A percentile compares a stretch with the other conserved stretches of the same genome.
phyloP scores from a whole-genome alignment of 2,888 invertebrate genomes.

The Merodon equestris region DNA sequence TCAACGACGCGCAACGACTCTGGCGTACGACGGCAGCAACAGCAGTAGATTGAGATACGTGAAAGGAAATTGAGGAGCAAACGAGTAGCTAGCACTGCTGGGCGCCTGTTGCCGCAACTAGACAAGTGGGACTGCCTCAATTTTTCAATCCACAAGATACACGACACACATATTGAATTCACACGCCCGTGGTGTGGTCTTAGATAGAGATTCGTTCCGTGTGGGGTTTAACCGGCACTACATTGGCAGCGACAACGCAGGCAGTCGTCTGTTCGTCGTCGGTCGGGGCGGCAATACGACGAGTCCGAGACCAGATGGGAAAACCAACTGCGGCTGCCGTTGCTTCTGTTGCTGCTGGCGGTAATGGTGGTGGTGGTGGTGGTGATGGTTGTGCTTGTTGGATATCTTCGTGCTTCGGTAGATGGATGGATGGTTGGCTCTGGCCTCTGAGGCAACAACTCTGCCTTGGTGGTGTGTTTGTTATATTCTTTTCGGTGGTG shows the following conservation, averaged over 20 bases:
- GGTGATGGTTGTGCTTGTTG: slow-evolving; percentile 23
- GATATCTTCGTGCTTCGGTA: too few species aligned
- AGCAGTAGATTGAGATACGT: too few species aligned
- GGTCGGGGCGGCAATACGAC: slow-evolving; percentile 53
- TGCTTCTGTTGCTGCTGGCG: background rate
- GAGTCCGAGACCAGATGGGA: slow-evolving; percentile 52
- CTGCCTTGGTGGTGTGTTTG: slow-evolving; percentile 20
- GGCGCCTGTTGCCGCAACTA: slow-evolving; percentile 70
- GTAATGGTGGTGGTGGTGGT: slow-evolving; percentile 17
- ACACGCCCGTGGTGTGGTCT: slow-evolving; percentile 66
- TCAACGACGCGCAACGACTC: slow-evolving; percentile 7
- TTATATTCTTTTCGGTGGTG: slow-evolving; percentile 31
- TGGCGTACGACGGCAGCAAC: slow-evolving; percentile 3
- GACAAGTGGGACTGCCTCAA: slow-evolving; percentile 74
- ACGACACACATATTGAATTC: slow-evolving; percentile 51
- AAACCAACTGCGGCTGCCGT: slow-evolving; percentile 27
- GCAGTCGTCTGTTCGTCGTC: slow-evolving; percentile 38
- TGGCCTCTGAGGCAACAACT: too few species aligned
- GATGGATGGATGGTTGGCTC: too few species aligned
- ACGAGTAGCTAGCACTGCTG: slow-evolving; percentile 50
- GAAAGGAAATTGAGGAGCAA: too few species aligned
- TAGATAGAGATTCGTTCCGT: slow-evolving; percentile 62
- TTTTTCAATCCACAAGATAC: slow-evolving; percentile 65
- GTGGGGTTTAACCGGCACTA: slow-evolving; percentile 63
- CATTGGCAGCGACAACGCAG: slow-evolving; percentile 50